phyloP scores from a whole-genome alignment of 2,113 vertebrate genomes.

The Mandrillus leucophaeus region DNA sequence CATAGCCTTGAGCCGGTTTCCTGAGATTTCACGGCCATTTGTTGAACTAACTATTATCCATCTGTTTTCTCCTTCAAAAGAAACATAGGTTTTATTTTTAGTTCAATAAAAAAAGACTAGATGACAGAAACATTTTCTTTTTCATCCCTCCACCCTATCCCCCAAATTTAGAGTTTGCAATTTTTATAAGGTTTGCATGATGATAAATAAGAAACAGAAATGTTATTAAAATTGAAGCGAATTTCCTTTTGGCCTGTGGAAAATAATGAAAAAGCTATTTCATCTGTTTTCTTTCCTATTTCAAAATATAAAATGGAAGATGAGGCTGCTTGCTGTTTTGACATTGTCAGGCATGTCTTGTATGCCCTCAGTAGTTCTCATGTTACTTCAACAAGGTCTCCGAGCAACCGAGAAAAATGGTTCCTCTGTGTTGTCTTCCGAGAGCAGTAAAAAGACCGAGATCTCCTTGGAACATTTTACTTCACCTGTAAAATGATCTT shows the following conservation, averaged over 20 bases:
- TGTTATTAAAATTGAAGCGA: constrained; percentile 72
- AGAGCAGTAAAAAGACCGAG: not conserved
- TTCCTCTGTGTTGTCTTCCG: not conserved
- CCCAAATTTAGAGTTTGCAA: constrained; percentile 58
- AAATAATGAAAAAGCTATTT: constrained; percentile 76
- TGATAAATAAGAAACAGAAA: constrained; percentile 71
- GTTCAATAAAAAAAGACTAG: constrained; percentile 19
- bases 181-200: constrained; percentile 68
- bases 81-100: constrained; percentile 58
- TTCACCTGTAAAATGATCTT: not conserved
- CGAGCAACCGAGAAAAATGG: not conserved
- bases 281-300: constrained; percentile 61
- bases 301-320: constrained; percentile 54
- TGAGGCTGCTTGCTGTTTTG: constrained; percentile 53
- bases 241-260: constrained; percentile 67
- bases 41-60: not conserved
- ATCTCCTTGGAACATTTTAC: not conserved
- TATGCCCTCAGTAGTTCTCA: not conserved
- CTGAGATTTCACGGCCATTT: not conserved
- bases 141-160: constrained; percentile 6
- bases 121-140: constrained; percentile 55
- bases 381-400: constrained; percentile 7
- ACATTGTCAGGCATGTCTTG: constrained; percentile 32
- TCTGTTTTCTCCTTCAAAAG: constrained; percentile 52
- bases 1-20: not conserved